Evolutionary conservation across 2,797 vertebrate species (phyloP), one percentile per base, ranked within the genome.

Genomic region (Adelosebastes latens): DNA sequence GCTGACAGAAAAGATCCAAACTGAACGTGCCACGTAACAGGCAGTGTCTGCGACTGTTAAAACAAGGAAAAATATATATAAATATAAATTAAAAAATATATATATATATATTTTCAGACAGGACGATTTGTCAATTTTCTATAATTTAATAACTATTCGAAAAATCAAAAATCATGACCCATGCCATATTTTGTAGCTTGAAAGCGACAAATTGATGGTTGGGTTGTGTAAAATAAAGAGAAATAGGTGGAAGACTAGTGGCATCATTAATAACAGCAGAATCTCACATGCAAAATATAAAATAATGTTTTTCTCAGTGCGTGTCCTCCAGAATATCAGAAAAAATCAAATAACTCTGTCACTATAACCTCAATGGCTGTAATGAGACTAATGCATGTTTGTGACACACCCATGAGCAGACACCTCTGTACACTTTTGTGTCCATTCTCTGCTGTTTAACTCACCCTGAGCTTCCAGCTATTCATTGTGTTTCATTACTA

Each of bases 401-500:
- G 3, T 20, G 25, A 31, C 32, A 20, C 70, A 22, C 36, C 18
- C 25, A 56, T 12, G 12, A 58, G 14, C 66, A 64, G 49, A 67
- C 25, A 10, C 32, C 2, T 60, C 22, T 68, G 56, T 25, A 4
- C 13, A 13, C 20, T 16, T 76, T 20, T 69, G 12, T 16, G 11
- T 69, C 39, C 9, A 5, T 55, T 39, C 59, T 66, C 27, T 66
- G 11, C 22, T 6, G 36, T 80, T 76, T 58, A 70, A 70, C 64
- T 55, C 46, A 22, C 52, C 29, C 46, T 46, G 16, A 27, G 42
- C 72, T 31, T 11, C 20, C n/a, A 61, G 78, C 31, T 58, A 13
- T 76, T 77, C 61, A 56, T 27, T 9, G 36, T 34, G 53, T 81
- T 89, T 91, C 56, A 81, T 85, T 65, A 64, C 29, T 59, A 67